These are phyloP conservation scores for Redunca redunca DNA, from an alignment of 2,113 vertebrate species.

Conservation along the genomic window DNA sequence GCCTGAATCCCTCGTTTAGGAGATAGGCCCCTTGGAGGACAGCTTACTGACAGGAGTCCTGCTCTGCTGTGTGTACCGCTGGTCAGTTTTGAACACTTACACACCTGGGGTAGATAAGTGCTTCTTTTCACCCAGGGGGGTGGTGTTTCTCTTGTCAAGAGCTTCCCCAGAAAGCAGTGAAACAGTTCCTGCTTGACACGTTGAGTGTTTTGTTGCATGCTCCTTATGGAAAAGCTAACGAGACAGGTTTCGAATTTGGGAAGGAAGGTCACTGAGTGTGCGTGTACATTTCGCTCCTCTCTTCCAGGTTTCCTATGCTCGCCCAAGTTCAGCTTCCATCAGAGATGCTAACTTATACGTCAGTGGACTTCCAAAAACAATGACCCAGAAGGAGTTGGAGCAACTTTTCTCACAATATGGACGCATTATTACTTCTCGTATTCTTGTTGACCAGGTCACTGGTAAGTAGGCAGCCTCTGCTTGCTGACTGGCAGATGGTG, in stretches of 20 bases:
- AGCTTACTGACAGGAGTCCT: rapidly evolving
- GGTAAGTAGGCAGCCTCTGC: slow-evolving; percentile 84
- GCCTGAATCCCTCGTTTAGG: not conserved
- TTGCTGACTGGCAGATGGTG: slow-evolving; percentile 42
- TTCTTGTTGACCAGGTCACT: slow-evolving; percentile 97
- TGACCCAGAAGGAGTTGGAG: slow-evolving; percentile 98
- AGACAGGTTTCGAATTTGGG: not conserved
- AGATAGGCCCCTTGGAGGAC: not conserved
- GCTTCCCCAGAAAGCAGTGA: not conserved
- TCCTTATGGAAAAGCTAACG: not conserved
- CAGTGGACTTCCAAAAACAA: slow-evolving; percentile 97
- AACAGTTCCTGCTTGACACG: not conserved
- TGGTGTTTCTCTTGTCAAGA: not conserved
- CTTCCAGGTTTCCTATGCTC: slow-evolving; percentile 92
- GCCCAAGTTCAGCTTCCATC: slow-evolving; percentile 98
- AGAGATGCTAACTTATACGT: slow-evolving; percentile 99
- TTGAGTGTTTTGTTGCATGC: not conserved
- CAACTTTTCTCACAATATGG: slow-evolving; percentile 98
- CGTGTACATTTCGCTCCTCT: not conserved
- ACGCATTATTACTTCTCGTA: slow-evolving; percentile 99
- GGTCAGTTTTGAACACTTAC: not conserved
- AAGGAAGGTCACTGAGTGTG: not conserved
- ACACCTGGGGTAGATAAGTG: not conserved
- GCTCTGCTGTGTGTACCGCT: rapidly evolving
- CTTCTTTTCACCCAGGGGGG: not conserved